Conservation (phyloP, 2,797 vertebrate species). For the Dryobates pubescens region DNA sequence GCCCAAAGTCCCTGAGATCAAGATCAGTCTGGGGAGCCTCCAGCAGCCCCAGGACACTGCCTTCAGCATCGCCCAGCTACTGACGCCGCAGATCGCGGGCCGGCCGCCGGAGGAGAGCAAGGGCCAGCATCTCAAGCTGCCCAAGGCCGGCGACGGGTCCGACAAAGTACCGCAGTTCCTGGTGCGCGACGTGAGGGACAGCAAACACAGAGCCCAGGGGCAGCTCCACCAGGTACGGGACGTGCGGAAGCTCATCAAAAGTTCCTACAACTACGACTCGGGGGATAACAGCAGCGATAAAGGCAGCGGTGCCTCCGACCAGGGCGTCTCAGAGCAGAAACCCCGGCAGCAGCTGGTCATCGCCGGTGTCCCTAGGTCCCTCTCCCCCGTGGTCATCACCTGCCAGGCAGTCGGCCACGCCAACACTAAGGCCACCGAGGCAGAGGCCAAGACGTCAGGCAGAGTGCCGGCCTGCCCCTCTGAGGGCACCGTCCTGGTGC, state of each 20-base stretch:
- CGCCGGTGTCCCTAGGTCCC: constrained; percentile 73
- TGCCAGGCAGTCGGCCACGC: constrained; percentile 89
- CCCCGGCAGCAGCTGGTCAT: constrained; percentile 71
- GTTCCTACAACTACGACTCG: constrained; percentile 87
- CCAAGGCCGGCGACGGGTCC: constrained; percentile 79
- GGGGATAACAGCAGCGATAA: constrained; percentile 84
- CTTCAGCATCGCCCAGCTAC: constrained; percentile 90
- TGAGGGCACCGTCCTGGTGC: constrained; percentile 78
- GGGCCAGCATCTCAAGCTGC: constrained; percentile 69
- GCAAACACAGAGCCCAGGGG: constrained; percentile 86
- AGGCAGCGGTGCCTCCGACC: constrained; percentile 74
- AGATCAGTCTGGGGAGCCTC: constrained; percentile 88
- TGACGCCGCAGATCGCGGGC: constrained; percentile 89
- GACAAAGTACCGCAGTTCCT: constrained; percentile 91
- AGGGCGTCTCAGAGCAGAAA: constrained; percentile 77
- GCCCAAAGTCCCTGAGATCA: constrained; percentile 88
- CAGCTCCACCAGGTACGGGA: constrained; percentile 95
- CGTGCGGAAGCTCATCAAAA: constrained; percentile 95
- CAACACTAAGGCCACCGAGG: constrained; percentile 64
- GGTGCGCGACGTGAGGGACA: constrained; percentile 90
- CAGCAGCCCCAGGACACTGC: constrained; percentile 85
- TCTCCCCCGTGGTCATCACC: constrained; percentile 90
- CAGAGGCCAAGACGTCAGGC: constrained; percentile 16
- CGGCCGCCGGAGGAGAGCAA: constrained; percentile 76
- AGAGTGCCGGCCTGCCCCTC: constrained; percentile 64